A percentile compares a stretch with the other conserved stretches of the same genome.
Conservation (phyloP, 2,888 invertebrate species). For the Parnassius smintheus region DNA sequence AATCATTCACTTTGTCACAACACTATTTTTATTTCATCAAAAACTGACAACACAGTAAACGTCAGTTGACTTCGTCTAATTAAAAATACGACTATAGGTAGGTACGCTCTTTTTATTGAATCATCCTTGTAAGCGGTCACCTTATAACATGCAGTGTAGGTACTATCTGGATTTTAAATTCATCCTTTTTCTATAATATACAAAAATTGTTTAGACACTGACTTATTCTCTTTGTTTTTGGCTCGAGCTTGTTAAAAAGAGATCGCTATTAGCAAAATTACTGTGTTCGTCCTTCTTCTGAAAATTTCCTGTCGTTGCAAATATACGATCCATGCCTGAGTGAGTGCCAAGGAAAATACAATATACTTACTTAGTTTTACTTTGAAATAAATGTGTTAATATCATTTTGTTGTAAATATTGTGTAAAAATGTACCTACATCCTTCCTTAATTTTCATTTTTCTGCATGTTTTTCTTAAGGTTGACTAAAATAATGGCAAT, state of each 20-base stretch:
- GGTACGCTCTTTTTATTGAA: constrained; percentile 42
- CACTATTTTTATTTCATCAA: too few relatives aligned
- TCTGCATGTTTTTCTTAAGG: not conserved
- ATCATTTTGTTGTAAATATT: not conserved
- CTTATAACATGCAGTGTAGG: too few relatives aligned
- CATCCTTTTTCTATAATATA: constrained; percentile 33
- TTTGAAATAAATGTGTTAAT: not conserved
- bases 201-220: constrained; percentile 28
- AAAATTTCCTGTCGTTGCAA: constrained; percentile 31
- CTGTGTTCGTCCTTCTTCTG: constrained; percentile 32
- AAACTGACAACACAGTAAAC: too few relatives aligned
- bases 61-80: too few relatives aligned
- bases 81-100: too few relatives aligned
- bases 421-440: not conserved
- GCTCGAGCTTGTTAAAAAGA: constrained; percentile 32
- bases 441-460: not conserved
- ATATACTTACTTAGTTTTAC: constrained; percentile 5
- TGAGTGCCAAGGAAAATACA: constrained; percentile 6
- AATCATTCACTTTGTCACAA: too few relatives aligned
- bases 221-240: constrained; percentile 30
- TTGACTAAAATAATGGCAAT: constrained; percentile 35
- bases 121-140: constrained; percentile 37
- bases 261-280: constrained; percentile 39
- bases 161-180: constrained; percentile 42
- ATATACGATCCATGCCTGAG: constrained; percentile 27